Evolutionary conservation across 2,113 vertebrate species (phyloP).

Genomic region (Ciconia stormi): DNA sequence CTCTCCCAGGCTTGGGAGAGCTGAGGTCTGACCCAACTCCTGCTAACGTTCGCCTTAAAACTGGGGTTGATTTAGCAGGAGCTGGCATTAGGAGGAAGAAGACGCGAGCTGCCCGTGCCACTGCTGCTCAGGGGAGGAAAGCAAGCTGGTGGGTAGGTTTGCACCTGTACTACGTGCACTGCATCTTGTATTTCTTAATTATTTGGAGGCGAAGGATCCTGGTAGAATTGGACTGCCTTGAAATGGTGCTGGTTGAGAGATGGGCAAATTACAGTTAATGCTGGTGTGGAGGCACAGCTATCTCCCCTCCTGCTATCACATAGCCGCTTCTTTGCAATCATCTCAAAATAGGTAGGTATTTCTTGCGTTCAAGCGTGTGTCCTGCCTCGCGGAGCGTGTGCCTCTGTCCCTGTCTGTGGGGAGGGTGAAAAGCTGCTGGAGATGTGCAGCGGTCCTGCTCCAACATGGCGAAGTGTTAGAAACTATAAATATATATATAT

Average conservation of each 20-base stretch:
- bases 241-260: not conserved
- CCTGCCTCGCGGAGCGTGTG: not conserved
- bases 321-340: not conserved
- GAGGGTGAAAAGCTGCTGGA: not conserved
- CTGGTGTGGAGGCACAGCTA: not conserved
- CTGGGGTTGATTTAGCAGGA: not conserved
- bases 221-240: not conserved
- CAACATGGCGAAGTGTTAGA: not conserved
- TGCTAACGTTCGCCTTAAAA: accelerated
- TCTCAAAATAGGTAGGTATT: not conserved
- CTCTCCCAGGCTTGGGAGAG: not conserved
- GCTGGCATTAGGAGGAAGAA: not conserved
- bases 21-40: not conserved
- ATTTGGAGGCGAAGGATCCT: not conserved
- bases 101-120: accelerated
- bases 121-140: not conserved
- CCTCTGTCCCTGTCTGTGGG: not conserved
- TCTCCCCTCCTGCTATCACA: not conserved
- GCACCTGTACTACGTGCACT: accelerated
- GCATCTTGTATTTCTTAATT: not conserved
- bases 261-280: not conserved
- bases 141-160: not conserved
- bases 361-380: not conserved
- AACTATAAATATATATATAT: not conserved
- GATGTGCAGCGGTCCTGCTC: not conserved